Evolutionary conservation across 2,797 vertebrate species (phyloP).

Genomic region (Adrianichthys oophorus): DNA sequence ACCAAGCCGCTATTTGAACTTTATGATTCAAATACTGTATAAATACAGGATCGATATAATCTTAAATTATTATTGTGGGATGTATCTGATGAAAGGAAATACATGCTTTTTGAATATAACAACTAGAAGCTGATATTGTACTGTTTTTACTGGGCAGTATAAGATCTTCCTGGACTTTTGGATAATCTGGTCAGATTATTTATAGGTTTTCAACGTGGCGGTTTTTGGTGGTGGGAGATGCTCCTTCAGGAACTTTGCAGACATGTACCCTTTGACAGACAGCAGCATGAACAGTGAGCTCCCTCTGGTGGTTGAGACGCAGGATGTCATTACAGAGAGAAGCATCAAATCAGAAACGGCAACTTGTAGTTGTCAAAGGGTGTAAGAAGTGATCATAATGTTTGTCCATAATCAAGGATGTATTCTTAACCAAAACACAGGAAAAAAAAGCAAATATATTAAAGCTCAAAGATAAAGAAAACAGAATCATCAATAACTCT

Average conservation of each 20-base stretch:
- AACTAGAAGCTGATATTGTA: background rate
- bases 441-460: too few relatives aligned
- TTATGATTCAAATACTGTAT: slow-evolving; percentile 4
- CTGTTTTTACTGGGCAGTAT: background rate
- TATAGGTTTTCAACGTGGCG: too few relatives aligned
- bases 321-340: background rate
- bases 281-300: slow-evolving; percentile 36
- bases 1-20: background rate
- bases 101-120: slow-evolving; percentile 12
- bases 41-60: slow-evolving; percentile 28
- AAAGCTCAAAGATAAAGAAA: too few relatives aligned
- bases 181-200: too few relatives aligned
- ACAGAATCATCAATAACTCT: background rate
- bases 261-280: background rate
- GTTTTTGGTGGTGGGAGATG: slow-evolving; percentile 17
- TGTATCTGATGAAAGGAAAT: slow-evolving; percentile 30
- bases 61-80: background rate
- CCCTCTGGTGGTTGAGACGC: slow-evolving; percentile 63
- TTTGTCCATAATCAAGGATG: too few relatives aligned
- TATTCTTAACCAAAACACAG: too few relatives aligned
- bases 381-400: too few relatives aligned
- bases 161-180: background rate
- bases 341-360: too few relatives aligned
- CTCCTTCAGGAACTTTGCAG: slow-evolving; percentile 2
- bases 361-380: too few relatives aligned